phyloP scores from a whole-genome alignment of 2,888 invertebrate genomes.

The Blomia tropicalis region DNA sequence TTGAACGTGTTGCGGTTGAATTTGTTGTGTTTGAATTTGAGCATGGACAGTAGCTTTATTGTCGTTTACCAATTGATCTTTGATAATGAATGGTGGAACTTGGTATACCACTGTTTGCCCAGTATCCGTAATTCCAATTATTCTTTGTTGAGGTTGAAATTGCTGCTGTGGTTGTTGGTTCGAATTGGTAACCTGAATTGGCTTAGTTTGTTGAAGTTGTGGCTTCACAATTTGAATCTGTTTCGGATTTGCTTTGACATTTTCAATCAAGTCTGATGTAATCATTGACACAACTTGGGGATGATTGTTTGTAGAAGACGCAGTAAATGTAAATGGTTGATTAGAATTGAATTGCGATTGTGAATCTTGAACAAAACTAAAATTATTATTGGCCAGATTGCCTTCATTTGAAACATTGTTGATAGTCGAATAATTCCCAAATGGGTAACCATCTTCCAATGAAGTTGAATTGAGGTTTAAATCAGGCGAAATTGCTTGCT shows the following conservation, averaged over 20 bases:
- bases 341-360: not conserved
- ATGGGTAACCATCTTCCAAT: not conserved
- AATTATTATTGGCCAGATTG: not conserved
- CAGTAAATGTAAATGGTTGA: not conserved
- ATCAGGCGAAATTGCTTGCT: not conserved
- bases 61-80: not conserved
- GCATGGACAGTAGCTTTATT: not conserved
- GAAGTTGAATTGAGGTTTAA: not conserved
- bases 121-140: not conserved
- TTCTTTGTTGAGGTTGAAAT: not conserved
- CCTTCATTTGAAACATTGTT: not conserved
- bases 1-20: not conserved
- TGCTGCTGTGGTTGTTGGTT: not conserved
- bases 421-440: not conserved
- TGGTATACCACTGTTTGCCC: constrained; percentile 5
- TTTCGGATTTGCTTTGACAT: not conserved
- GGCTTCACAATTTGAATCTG: not conserved
- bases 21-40: not conserved
- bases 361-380: not conserved
- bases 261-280: not conserved
- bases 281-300: not conserved
- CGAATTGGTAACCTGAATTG: not conserved
- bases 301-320: not conserved
- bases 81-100: not conserved
- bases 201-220: not conserved